A percentile compares a stretch with the other conserved stretches of the same genome.
These are phyloP conservation scores for Micronisus gabar DNA, from an alignment of 2,113 vertebrate genomes.

Conservation along the genomic window DNA sequence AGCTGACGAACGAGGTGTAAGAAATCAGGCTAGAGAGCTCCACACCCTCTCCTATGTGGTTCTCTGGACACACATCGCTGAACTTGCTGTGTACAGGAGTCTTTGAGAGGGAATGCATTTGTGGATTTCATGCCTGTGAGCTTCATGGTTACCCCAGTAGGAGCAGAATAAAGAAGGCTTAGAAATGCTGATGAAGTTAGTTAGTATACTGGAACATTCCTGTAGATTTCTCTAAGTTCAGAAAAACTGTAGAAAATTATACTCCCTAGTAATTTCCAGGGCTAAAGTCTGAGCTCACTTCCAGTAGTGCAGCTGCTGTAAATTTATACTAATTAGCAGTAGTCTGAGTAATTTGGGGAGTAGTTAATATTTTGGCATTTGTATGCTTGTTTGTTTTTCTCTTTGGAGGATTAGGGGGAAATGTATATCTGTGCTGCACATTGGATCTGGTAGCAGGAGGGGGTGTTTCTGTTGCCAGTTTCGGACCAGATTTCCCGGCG, in stretches of 20 bases:
- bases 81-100: not conserved
- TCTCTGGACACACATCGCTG: not conserved
- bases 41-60: not conserved
- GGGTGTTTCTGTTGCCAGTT: not conserved
- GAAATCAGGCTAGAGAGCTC: not conserved
- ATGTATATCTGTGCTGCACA: not conserved
- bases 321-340: conserved; percentile 51
- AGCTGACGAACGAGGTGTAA: not conserved
- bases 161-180: conserved; percentile 44
- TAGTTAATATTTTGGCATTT: conserved; percentile 10
- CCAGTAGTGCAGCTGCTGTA: conserved; percentile 54
- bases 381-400: conserved; percentile 23
- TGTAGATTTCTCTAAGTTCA: not conserved
- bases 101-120: not conserved
- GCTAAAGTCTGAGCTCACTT: conserved; percentile 38
- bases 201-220: conserved; percentile 30
- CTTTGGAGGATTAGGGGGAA: not conserved
- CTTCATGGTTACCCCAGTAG: not conserved
- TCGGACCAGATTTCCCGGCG: not conserved
- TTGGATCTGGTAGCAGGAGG: not conserved
- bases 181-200: conserved; percentile 38
- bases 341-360: conserved; percentile 31
- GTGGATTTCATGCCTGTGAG: conserved; percentile 20
- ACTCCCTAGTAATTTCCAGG: conserved; percentile 1
- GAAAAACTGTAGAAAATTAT: conserved; percentile 23